Base-by-base conservation (phyloP, 2,797 vertebrate species). In the Malurus leucopterus region DNA sequence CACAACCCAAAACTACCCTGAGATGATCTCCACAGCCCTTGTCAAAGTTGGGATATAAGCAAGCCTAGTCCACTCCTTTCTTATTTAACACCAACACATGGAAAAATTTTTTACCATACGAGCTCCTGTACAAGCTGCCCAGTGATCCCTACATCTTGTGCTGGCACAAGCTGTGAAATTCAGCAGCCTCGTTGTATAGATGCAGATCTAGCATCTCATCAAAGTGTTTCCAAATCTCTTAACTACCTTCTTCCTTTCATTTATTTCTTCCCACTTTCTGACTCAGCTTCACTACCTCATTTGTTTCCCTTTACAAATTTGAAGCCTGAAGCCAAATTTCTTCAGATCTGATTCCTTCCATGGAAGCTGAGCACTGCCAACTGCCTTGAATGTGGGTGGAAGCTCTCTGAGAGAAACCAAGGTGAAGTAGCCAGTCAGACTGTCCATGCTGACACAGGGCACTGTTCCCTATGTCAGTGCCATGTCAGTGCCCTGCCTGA, bases 261-360 rank as follows among this genome's bases (percentile, higher is more conserved):
- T 88, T 86, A 74, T 69, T 86, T 90, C 41, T 90, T 88, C 64
- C 64, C 11, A 21, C 30, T 70, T 91, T 53, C 57, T 65, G 57
- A 43, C 32, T 32, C 49, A 50, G 11, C 36, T 71, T 90, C 20
- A 40, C 46, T 49, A 40, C 27, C 32, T 82, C 20, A 43, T 81
- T 9, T 10, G 4, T 50, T 84, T 71, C 64, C 46, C 32, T 85
- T 68, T 36, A 54, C 30, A 91, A 63, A 57, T 79, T 54, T 40
- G 27, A 91, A 73, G 34, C 17, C 36, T 32, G 36, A 72, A 69
- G 27, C 22, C 9, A 1, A 53, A 34, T 75, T 77, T 88, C 23
- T 67, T 88, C 47, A 51, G 27, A 44, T 87, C 46, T 55, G 34
- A 19, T 19, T 76, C 19, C 34, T 50, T 83, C 36, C 40, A 16